These are phyloP conservation scores for Nomia melanderi DNA, from an alignment of 1,140 invertebrate genomes.

Conservation along the genomic window DNA sequence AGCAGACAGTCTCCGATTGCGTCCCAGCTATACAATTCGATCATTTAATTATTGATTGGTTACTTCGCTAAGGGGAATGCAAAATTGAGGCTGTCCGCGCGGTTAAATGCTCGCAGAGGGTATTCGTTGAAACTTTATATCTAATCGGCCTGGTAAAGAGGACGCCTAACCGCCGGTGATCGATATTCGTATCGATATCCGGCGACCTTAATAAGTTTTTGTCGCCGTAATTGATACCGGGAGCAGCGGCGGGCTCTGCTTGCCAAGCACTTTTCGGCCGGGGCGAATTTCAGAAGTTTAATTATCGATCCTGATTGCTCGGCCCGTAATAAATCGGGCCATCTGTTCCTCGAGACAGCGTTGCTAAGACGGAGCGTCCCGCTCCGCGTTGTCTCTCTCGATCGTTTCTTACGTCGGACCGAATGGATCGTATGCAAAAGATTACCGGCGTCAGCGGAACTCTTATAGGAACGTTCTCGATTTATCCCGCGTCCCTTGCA, in stretches of 20 bases:
- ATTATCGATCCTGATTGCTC: constrained; percentile 68
- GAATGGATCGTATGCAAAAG: constrained; percentile 25
- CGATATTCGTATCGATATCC: constrained; percentile 59
- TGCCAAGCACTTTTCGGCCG: constrained; percentile 62
- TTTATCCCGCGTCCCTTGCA: not conserved
- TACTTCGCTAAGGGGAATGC: not conserved
- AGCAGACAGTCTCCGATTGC: not conserved
- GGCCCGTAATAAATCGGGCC: constrained; percentile 55
- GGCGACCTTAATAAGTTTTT: constrained; percentile 18
- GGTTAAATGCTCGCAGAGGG: not conserved
- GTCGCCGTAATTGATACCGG: not conserved
- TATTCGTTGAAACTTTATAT: not conserved
- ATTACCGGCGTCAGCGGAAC: not conserved
- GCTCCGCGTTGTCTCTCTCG: not conserved
- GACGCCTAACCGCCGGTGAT: constrained; percentile 5
- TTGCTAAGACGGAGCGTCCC: constrained; percentile 10
- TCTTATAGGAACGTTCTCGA: constrained; percentile 3
- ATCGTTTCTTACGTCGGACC: constrained; percentile 20
- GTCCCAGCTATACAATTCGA: constrained; percentile 29
- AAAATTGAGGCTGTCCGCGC: not conserved
- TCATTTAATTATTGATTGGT: too few relatives aligned
- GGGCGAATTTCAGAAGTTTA: constrained; percentile 67
- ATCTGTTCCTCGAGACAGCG: constrained; percentile 26
- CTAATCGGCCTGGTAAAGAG: not conserved
- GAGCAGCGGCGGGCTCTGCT: constrained; percentile 48